A percentile compares a stretch with the other conserved stretches of the same genome.
Conservation (phyloP, 1,140 invertebrate genomes). For the Drosophila truncata region DNA sequence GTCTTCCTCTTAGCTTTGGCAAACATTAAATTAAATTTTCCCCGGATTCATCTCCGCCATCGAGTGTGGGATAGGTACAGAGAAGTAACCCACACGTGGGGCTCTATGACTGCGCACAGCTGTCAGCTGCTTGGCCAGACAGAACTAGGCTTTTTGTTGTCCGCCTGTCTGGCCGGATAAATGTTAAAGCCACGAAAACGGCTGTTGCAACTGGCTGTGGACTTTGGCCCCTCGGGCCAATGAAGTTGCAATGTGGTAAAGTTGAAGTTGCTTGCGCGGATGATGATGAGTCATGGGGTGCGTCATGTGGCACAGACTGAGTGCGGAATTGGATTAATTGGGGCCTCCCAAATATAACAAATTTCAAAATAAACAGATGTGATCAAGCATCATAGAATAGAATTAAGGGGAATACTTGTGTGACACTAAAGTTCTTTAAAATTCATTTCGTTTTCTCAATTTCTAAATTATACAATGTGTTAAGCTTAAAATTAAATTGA, state of each 20-base stretch:
- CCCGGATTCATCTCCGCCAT: slow-evolving; percentile 25
- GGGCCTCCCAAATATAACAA: slow-evolving; percentile 18
- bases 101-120: slow-evolving; percentile 54
- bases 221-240: slow-evolving; percentile 68
- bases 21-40: slow-evolving; percentile 76
- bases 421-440: background rate
- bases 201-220: slow-evolving; percentile 72
- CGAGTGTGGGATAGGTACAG: background rate
- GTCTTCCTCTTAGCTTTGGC: slow-evolving; percentile 1
- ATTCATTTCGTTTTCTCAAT: background rate
- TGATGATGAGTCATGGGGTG: slow-evolving; percentile 54
- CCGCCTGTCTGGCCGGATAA: slow-evolving; percentile 66
- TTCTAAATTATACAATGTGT: background rate
- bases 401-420: background rate
- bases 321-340: slow-evolving; percentile 40
- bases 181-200: slow-evolving; percentile 57
- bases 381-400: slow-evolving; percentile 12
- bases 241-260: slow-evolving; percentile 61
- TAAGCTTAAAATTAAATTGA: background rate
- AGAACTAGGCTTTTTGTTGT: slow-evolving; percentile 68
- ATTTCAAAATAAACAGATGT: slow-evolving; percentile 28
- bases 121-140: slow-evolving; percentile 76
- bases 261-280: slow-evolving; percentile 31
- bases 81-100: slow-evolving; percentile 8
- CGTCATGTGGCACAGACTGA: slow-evolving; percentile 25